Evolutionary conservation across 2,888 invertebrate species (phyloP).

Genomic region (Mesodorylaimus sp.): DNA sequence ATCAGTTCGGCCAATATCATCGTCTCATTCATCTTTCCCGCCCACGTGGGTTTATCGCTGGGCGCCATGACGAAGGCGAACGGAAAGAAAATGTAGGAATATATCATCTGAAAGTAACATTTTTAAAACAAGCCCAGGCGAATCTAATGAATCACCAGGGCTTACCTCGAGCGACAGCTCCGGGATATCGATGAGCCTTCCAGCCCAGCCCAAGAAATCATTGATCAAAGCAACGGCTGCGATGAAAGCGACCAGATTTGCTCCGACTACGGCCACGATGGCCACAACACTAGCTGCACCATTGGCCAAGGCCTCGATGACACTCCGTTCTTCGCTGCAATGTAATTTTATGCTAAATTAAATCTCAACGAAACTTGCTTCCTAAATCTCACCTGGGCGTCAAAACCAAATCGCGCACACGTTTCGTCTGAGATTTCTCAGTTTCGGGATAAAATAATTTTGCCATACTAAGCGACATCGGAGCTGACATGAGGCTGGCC

Average conservation of each 20-base stretch:
- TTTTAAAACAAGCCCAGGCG: neutral
- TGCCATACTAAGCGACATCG: slow-evolving; percentile 68
- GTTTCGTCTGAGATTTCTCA: slow-evolving; percentile 51
- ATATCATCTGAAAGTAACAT: slow-evolving; percentile 42
- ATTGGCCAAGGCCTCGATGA: slow-evolving; percentile 71
- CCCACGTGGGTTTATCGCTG: slow-evolving; percentile 2
- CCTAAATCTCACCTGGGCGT: slow-evolving; percentile 16
- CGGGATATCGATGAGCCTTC: no score
- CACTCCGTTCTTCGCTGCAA: slow-evolving; percentile 55
- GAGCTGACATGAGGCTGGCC: slow-evolving; percentile 87
- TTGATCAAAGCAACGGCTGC: slow-evolving; percentile 68
- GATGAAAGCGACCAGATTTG: slow-evolving; percentile 77
- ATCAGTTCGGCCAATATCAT: slow-evolving; percentile 21
- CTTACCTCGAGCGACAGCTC: no score
- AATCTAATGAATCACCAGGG: no score
- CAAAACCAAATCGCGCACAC: slow-evolving; percentile 51
- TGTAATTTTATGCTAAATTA: neutral
- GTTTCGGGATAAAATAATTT: slow-evolving; percentile 84
- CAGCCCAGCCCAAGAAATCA: no score
- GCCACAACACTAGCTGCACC: slow-evolving; percentile 64
- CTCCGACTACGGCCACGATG: slow-evolving; percentile 64
- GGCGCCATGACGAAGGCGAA: slow-evolving; percentile 61
- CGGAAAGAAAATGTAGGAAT: slow-evolving; percentile 72
- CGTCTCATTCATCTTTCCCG: neutral
- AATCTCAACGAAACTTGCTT: neutral